phyloP scores from a whole-genome alignment of 2,797 vertebrate genomes.

The Silurus aristotelis region DNA sequence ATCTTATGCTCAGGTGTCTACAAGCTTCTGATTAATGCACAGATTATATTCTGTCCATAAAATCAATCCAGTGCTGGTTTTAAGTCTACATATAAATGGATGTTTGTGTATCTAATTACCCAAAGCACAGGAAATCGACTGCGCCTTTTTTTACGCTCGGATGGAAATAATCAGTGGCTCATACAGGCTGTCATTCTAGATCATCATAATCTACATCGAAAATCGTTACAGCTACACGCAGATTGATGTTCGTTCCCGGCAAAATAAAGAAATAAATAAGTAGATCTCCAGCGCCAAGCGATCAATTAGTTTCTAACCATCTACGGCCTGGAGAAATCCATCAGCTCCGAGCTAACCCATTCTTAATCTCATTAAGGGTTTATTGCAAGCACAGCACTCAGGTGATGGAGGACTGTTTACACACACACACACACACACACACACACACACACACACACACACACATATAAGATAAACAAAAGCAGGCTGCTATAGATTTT shows the following conservation, averaged over 20 bases:
- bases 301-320: slow-evolving; percentile 60
- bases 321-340: slow-evolving; percentile 46
- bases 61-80: too few relatives aligned
- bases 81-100: not conserved
- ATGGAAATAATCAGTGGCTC: not conserved
- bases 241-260: slow-evolving; percentile 1
- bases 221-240: not conserved
- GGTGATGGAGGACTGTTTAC: slow-evolving; percentile 52
- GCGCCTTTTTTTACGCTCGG: not conserved
- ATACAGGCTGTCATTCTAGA: not conserved
- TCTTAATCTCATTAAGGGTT: slow-evolving; percentile 57
- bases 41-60: too few relatives aligned
- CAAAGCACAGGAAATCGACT: not conserved
- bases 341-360: slow-evolving; percentile 39
- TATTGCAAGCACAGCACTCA: slow-evolving; percentile 44
- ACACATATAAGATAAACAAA: slow-evolving; percentile 31
- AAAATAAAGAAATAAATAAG: slow-evolving; percentile 29
- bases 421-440: slow-evolving; percentile 19
- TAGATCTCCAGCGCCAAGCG: slow-evolving; percentile 35
- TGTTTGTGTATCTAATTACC: not conserved
- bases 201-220: not conserved
- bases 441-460: slow-evolving; percentile 6
- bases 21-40: too few relatives aligned
- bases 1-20: too few relatives aligned
- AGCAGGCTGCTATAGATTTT: slow-evolving; percentile 36